phyloP scores from a whole-genome alignment of 2,888 invertebrate genomes.

The Idaea aversata region DNA sequence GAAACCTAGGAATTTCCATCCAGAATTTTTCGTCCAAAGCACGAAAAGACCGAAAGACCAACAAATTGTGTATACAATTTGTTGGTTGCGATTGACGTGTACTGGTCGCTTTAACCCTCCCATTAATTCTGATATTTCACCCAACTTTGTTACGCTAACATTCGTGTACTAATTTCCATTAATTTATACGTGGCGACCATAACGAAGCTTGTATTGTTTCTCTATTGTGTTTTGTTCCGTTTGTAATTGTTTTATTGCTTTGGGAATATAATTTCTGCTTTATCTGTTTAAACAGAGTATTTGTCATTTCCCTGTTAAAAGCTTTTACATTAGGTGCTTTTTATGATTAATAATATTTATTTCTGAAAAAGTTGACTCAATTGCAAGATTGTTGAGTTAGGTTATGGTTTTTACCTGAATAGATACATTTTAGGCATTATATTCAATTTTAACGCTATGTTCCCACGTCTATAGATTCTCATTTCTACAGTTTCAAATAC shows the following conservation, averaged over 20 bases:
- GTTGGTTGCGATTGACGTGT: neutral
- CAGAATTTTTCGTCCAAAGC: too few relatives aligned
- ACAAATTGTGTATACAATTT: neutral
- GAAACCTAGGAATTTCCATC: too few relatives aligned
- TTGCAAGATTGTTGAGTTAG: too few relatives aligned
- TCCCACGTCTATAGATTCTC: too few relatives aligned
- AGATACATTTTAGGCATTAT: too few relatives aligned
- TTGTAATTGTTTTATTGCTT: constrained; percentile 7
- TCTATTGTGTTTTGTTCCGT: constrained; percentile 8
- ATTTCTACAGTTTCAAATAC: too few relatives aligned
- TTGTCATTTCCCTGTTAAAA: neutral
- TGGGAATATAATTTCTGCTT: neutral
- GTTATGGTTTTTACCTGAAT: too few relatives aligned
- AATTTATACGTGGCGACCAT: constrained; percentile 12
- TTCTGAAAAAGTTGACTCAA: too few relatives aligned
- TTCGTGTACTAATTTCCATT: constrained; percentile 15
- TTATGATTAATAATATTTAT: neutral
- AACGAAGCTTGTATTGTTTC: constrained; percentile 19
- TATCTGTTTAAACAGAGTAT: neutral
- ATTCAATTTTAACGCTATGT: too few relatives aligned
- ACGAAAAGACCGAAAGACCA: too few relatives aligned
- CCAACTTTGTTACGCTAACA: constrained; percentile 16
- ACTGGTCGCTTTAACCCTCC: neutral
- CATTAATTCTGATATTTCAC: constrained; percentile 7
- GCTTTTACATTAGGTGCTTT: neutral